Evolutionary conservation across 2,797 vertebrate genomes (phyloP).

Genomic region (Melanotaenia trifasciata): DNA sequence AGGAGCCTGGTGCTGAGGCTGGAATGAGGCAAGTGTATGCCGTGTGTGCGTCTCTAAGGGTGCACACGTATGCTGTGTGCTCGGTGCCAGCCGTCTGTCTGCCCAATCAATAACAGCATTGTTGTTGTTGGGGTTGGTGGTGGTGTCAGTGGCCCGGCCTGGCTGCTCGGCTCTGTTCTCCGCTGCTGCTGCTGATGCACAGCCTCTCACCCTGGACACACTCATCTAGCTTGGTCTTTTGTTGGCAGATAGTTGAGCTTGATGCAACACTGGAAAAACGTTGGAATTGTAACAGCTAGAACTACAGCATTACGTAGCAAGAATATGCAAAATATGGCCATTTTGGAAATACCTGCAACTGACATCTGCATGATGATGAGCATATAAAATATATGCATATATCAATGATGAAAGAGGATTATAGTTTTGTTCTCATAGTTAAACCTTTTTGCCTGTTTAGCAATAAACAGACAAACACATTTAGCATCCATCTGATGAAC

Average conservation of each 20-base stretch:
- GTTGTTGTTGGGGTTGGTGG: slow-evolving; percentile 62
- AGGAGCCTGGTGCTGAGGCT: slow-evolving; percentile 80
- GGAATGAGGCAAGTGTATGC: slow-evolving; percentile 85
- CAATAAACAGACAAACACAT: background rate
- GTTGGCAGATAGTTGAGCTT: slow-evolving; percentile 67
- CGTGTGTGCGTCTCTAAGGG: slow-evolving; percentile 40
- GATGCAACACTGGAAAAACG: slow-evolving; percentile 51
- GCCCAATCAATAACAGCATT: slow-evolving; percentile 67
- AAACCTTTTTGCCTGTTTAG: background rate
- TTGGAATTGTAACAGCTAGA: slow-evolving; percentile 35
- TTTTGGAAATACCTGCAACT: background rate
- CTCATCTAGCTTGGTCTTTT: slow-evolving; percentile 61
- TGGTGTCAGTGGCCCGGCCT: slow-evolving; percentile 67
- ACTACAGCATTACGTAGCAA: slow-evolving; percentile 31
- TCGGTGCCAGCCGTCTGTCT: slow-evolving; percentile 73
- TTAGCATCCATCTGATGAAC: background rate
- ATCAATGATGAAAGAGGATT: background rate
- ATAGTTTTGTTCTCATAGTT: background rate
- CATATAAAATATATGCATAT: background rate
- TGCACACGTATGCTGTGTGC: slow-evolving; percentile 66
- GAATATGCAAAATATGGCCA: slow-evolving; percentile 14
- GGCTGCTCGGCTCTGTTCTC: slow-evolving; percentile 57
- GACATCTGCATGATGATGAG: background rate
- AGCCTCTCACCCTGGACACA: slow-evolving; percentile 39
- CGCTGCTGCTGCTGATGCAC: slow-evolving; percentile 43